Percentiles rank a stretch among this genome's conserved stretches.
phyloP scores from a whole-genome alignment of 2,113 vertebrate species.

The Syngnathus scovelli region DNA sequence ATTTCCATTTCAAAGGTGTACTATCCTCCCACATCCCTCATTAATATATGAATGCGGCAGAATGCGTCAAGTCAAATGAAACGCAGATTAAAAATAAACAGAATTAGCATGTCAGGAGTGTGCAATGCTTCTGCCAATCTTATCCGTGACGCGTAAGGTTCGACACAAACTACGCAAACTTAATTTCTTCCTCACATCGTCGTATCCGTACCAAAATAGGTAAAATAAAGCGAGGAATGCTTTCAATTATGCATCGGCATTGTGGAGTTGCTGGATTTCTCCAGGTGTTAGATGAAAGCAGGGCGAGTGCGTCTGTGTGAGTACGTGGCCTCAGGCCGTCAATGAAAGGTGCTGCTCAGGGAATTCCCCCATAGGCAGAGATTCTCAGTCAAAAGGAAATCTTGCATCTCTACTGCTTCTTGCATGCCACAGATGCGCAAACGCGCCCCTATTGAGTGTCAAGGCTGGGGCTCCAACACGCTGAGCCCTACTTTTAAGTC shows the following conservation, averaged over 20 bases:
- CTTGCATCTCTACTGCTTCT: conserved; percentile 37
- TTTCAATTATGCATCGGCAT: conserved; percentile 1
- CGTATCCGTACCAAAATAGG: background rate
- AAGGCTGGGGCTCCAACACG: background rate
- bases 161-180: background rate
- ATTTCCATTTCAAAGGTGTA: conserved; percentile 9
- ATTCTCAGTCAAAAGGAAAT: conserved; percentile 43
- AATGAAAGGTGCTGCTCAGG: conserved; percentile 19
- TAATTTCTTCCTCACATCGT: background rate
- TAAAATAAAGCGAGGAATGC: background rate
- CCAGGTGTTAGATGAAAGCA: background rate
- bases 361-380: conserved; percentile 49
- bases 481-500: conserved; percentile 18
- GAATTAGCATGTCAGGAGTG: conserved; percentile 3
- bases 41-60: background rate
- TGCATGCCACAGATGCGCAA: conserved; percentile 39
- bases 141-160: background rate
- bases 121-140: background rate
- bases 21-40: background rate
- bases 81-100: conserved; percentile 7
- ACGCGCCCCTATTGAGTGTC: conserved; percentile 8
- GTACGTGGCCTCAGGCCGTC: conserved; percentile 41
- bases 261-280: conserved; percentile 11
- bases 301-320: conserved; percentile 15
- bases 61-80: background rate